Evolutionary conservation across 2,113 vertebrate genomes (phyloP).

Genomic region (Columba livia): DNA sequence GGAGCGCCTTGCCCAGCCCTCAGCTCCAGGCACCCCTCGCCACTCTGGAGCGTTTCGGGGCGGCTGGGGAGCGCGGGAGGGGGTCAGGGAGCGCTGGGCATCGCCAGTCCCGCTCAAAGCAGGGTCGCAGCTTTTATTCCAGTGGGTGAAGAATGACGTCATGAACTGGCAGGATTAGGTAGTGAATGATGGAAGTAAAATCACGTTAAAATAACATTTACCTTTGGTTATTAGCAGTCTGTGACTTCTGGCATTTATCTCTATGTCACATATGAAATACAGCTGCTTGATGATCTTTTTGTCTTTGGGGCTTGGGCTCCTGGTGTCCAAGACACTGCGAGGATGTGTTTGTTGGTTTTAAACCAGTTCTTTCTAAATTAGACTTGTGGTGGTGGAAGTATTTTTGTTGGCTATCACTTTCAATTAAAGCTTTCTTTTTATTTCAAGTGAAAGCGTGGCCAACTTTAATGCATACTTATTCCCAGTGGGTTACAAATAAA

Average conservation of each 20-base stretch:
- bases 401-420: background rate
- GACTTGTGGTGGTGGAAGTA: background rate
- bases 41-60: background rate
- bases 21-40: accelerated
- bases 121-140: background rate
- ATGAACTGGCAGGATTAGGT: background rate
- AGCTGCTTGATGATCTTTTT: background rate
- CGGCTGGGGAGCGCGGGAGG: background rate
- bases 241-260: background rate
- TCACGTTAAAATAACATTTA: background rate
- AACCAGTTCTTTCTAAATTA: background rate
- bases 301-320: background rate
- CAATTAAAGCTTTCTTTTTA: background rate
- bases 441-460: background rate
- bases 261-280: background rate
- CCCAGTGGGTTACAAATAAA: background rate
- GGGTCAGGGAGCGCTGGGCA: background rate
- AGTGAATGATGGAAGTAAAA: background rate
- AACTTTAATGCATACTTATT: background rate
- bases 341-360: background rate
- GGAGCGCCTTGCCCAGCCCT: background rate
- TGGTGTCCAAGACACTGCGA: background rate
- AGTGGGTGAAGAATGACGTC: background rate
- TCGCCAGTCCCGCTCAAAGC: background rate
- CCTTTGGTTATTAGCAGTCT: background rate